Evolutionary conservation across 1,140 invertebrate genomes (phyloP).

Genomic region (Aporrectodea caliginosa): DNA sequence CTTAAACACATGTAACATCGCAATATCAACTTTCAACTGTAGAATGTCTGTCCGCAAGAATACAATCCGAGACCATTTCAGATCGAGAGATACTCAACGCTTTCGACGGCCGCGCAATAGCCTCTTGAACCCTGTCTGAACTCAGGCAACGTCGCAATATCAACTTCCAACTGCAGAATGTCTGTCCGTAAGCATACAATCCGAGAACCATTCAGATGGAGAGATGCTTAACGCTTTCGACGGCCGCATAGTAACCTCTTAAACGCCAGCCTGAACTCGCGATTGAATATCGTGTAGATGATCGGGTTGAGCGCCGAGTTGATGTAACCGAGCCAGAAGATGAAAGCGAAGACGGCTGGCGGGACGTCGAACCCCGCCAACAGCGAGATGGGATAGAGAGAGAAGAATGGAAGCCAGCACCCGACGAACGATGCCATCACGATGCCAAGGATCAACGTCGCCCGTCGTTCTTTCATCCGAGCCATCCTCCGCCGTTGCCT

Average conservation of each 20-base stretch:
- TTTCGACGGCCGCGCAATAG: no score
- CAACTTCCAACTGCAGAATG: no score
- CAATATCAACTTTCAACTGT: no score
- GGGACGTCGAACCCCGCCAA: conserved; percentile 86
- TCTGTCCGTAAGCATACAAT: no score
- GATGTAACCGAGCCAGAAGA: conserved; percentile 82
- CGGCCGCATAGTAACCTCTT: conserved; percentile 42
- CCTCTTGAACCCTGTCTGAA: no score
- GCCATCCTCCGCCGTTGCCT: conserved; percentile 69
- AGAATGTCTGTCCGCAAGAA: no score
- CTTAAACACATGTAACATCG: no score
- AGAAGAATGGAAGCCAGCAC: conserved; percentile 98
- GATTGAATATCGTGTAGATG: conserved; percentile 54
- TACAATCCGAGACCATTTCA: no score
- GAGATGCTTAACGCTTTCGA: no score
- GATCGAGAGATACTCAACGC: no score
- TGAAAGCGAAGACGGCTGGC: conserved; percentile 80
- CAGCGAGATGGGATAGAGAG: conserved; percentile 79
- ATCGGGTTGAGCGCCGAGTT: conserved; percentile 67
- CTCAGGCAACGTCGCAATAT: no score
- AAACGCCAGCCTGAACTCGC: conserved; percentile 51
- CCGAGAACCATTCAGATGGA: no score
- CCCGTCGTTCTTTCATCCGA: conserved; percentile 92
- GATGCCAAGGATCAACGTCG: conserved; percentile 91
- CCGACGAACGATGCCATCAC: conserved; percentile 99